Evolutionary conservation across 2,888 invertebrate genomes (phyloP).

Genomic region (Tolmerus cingulatus): DNA sequence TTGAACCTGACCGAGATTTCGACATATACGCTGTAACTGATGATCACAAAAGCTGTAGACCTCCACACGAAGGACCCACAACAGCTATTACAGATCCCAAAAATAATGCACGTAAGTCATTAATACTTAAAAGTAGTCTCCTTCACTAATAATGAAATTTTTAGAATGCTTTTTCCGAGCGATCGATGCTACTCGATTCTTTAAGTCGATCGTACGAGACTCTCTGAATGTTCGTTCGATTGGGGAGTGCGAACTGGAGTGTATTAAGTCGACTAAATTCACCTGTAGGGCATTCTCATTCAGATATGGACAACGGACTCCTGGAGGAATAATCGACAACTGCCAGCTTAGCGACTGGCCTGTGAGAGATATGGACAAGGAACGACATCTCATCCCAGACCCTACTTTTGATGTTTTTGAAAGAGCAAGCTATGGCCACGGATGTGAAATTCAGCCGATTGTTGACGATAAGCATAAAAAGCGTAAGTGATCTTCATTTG

Average conservation of each 20-base stretch:
- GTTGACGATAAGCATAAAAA: slow-evolving; percentile 63
- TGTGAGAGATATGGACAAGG: slow-evolving; percentile 71
- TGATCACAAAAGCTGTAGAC: slow-evolving; percentile 65
- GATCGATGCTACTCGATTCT: slow-evolving; percentile 75
- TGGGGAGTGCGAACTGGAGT: slow-evolving; percentile 82
- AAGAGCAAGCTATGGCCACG: slow-evolving; percentile 81
- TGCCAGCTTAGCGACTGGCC: slow-evolving; percentile 81
- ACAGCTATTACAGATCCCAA: slow-evolving; percentile 64
- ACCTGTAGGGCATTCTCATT: slow-evolving; percentile 82
- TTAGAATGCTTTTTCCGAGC: slow-evolving; percentile 86
- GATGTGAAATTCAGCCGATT: slow-evolving; percentile 76
- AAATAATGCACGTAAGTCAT: slow-evolving; percentile 53
- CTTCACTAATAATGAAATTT: slow-evolving; percentile 45
- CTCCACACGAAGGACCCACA: slow-evolving; percentile 48
- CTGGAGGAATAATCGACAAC: slow-evolving; percentile 74
- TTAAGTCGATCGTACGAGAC: slow-evolving; percentile 70
- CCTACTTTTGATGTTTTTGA: slow-evolving; percentile 79
- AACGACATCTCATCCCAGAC: slow-evolving; percentile 68
- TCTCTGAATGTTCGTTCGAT: slow-evolving; percentile 74
- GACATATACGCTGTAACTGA: slow-evolving; percentile 81
- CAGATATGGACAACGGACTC: slow-evolving; percentile 73
- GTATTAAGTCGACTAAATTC: slow-evolving; percentile 75
- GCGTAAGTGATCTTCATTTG: slow-evolving; percentile 54
- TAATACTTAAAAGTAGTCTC: background rate
- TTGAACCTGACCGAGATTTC: slow-evolving; percentile 76